Evolutionary conservation across 2,888 invertebrate genomes (phyloP), one percentile per base, ranked within the genome.

Genomic region (Pristionchus mayeri): DNA sequence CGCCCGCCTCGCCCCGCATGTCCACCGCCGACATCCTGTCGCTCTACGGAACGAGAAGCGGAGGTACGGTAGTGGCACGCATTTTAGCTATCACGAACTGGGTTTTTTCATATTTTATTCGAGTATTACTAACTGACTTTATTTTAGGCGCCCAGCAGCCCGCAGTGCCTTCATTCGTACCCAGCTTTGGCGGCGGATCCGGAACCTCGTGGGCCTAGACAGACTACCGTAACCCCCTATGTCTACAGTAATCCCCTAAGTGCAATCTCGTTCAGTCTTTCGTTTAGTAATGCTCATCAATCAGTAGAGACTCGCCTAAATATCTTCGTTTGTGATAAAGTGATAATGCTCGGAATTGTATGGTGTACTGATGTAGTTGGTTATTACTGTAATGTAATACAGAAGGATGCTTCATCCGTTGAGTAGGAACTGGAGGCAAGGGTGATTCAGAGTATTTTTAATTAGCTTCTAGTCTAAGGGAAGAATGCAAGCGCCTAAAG

Each of bases 11-110:
- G 75, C 27, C 24, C 24, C 44, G 48, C 44, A 75, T 75, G 44
- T 2, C 44, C 44, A 75, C n/a, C 40, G 75, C 40, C 44, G 75
- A 75, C 44, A 75, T 75, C n/a, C 37, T 75, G 44, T 21, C 75
- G 44, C 75, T 75, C 44, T 75, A 48, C 75, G 75, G 75, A 44
- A 18, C 75, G 75, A 75, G 48, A 48, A 48, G 13, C 7, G 75
- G 40, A 27, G 75, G 75, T 75, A 24, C 40, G 71, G 75, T 44
- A 75, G 75, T 40, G 18, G 16, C 0, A 3, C 13, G 48, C n/a
- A 24, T 44, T 48, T 63, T 27, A 60, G 27, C 60, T 11, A 9
- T 60, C 3, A 0, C 27, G 21, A 54, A 54, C 7, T 30, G 3
- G 7, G 1, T 30, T 9, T 9, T 2, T 7, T n/a, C 1, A n/a